phyloP scores from a whole-genome alignment of 2,888 invertebrate genomes.

The Operophtera brumata region DNA sequence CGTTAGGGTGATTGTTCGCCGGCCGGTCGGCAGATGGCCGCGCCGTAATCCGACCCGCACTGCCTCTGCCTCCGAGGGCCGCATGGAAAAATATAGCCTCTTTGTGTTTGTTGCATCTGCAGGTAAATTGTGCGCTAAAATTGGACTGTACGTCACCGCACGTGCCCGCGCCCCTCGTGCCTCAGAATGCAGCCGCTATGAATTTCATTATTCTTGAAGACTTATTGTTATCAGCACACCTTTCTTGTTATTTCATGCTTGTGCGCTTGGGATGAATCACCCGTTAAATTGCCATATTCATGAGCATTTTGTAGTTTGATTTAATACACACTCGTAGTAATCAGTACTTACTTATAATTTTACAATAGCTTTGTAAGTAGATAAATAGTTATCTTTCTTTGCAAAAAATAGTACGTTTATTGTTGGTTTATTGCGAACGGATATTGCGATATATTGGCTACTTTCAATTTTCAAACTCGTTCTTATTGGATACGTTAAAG shows the following conservation, averaged over 20 bases:
- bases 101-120: slow-evolving; percentile 80
- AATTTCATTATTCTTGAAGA: slow-evolving; percentile 71
- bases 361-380: no score
- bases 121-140: slow-evolving; percentile 77
- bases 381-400: no score
- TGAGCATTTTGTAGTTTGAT: not conserved
- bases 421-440: no score
- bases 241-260: slow-evolving; percentile 39
- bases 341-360: not conserved
- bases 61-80: slow-evolving; percentile 40
- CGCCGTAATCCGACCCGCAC: slow-evolving; percentile 72
- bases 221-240: slow-evolving; percentile 70
- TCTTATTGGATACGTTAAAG: no score
- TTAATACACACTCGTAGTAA: no score
- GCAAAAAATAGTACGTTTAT: no score
- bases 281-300: not conserved
- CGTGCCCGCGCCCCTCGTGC: slow-evolving; percentile 61
- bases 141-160: slow-evolving; percentile 59
- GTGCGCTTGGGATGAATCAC: slow-evolving; percentile 13
- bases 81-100: slow-evolving; percentile 64
- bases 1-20: slow-evolving; percentile 76
- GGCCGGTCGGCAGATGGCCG: slow-evolving; percentile 71
- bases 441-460: no score
- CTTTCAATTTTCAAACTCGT: no score
- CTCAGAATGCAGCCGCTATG: slow-evolving; percentile 68